Evolutionary conservation across 2,888 invertebrate genomes (phyloP).

Genomic region (Anodontia alba): DNA sequence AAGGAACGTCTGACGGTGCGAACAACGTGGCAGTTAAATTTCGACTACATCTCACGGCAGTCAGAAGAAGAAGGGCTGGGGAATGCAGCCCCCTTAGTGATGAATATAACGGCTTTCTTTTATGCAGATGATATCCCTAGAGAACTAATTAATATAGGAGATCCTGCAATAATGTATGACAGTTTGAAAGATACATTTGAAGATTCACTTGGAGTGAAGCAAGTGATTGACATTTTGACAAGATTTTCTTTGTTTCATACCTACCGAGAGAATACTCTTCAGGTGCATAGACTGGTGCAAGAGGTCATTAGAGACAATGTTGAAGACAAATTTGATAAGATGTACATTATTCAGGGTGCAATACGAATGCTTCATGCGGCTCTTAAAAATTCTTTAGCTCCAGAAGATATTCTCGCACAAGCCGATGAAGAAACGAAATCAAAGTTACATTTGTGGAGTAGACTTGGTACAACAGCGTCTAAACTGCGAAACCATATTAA

Average conservation of each 20-base stretch:
- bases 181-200: slow-evolving; percentile 16
- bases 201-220: slow-evolving; percentile 20
- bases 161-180: slow-evolving; percentile 23
- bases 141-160: slow-evolving; percentile 33
- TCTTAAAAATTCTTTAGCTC: slow-evolving; percentile 9
- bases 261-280: background rate
- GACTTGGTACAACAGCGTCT: slow-evolving; percentile 31
- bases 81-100: slow-evolving; percentile 19
- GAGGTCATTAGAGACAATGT: slow-evolving; percentile 43
- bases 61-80: slow-evolving; percentile 37
- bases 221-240: slow-evolving; percentile 35
- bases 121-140: slow-evolving; percentile 45
- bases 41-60: slow-evolving; percentile 39
- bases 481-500: slow-evolving; percentile 7
- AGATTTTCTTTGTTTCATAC: slow-evolving; percentile 39
- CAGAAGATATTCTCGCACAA: background rate
- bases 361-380: slow-evolving; percentile 37
- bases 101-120: slow-evolving; percentile 38
- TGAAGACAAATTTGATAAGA: background rate
- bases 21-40: slow-evolving; percentile 49
- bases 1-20: slow-evolving; percentile 28
- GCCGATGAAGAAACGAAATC: background rate
- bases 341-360: slow-evolving; percentile 24
- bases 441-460: slow-evolving; percentile 39
- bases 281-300: slow-evolving; percentile 49